Conservation (phyloP, 2,888 invertebrate genomes). For the Eremobia ochroleuca region DNA sequence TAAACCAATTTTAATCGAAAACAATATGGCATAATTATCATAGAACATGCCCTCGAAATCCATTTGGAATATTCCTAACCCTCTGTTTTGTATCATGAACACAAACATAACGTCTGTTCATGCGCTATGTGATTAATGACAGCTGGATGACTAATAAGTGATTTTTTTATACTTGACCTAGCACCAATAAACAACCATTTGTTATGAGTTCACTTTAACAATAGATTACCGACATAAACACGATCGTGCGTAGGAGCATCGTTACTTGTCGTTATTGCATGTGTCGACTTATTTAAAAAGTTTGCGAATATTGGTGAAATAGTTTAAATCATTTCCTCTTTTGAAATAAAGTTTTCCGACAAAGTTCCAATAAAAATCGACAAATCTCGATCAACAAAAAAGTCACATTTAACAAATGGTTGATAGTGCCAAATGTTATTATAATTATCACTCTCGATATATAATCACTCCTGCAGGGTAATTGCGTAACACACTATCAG, state of each 20-base stretch:
- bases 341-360: not conserved
- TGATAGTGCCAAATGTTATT: conserved; percentile 6
- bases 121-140: conserved; percentile 40
- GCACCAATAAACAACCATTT: conserved; percentile 40
- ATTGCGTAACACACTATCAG: no score
- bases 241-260: conserved; percentile 22
- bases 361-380: not conserved
- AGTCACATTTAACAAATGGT: not conserved
- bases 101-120: conserved; percentile 27
- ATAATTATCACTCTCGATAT: not conserved
- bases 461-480: no score
- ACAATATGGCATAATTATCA: conserved; percentile 3
- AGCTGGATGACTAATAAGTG: conserved; percentile 36
- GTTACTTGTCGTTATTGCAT: conserved; percentile 14
- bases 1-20: conserved; percentile 3
- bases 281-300: not conserved
- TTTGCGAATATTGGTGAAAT: not conserved
- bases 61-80: conserved; percentile 40
- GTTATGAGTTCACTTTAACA: conserved; percentile 40
- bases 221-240: conserved; percentile 32
- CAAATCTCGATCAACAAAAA: conserved; percentile 10
- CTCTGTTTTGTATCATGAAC: conserved; percentile 56
- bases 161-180: conserved; percentile 47
- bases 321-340: not conserved
- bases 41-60: conserved; percentile 23